These are phyloP conservation scores for Zaprionus gabonicus DNA, from an alignment of 1,140 invertebrate genomes.

Conservation along the genomic window DNA sequence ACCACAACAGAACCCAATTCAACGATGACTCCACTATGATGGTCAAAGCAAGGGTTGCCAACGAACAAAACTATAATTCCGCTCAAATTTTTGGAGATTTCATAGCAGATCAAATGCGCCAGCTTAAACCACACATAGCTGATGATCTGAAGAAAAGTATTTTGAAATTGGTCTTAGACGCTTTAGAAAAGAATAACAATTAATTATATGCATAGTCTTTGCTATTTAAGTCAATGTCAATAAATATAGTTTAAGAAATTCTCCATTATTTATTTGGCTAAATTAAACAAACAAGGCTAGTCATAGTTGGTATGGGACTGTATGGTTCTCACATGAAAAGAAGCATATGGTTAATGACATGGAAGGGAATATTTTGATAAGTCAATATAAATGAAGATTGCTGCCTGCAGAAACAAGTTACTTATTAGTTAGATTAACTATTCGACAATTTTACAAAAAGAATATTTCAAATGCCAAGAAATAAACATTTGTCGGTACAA, in stretches of 20 bases:
- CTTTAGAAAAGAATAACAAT: slow-evolving; percentile 30
- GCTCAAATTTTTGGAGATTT: slow-evolving; percentile 46
- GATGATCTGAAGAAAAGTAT: slow-evolving; percentile 27
- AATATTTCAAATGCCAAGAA: not conserved
- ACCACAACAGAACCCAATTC: not conserved
- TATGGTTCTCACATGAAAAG: not conserved
- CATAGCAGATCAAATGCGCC: slow-evolving; percentile 37
- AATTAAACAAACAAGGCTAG: not conserved
- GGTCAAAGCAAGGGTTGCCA: not conserved
- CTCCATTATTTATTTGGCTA: not conserved
- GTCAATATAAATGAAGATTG: not conserved
- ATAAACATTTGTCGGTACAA: no score
- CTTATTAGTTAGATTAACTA: not conserved
- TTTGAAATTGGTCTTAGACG: slow-evolving; percentile 24
- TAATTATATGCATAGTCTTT: not conserved
- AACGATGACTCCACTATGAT: not conserved
- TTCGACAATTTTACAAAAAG: not conserved
- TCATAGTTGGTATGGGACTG: not conserved
- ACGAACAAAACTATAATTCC: slow-evolving; percentile 12
- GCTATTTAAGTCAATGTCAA: not conserved
- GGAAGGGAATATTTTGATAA: not conserved
- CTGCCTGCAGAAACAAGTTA: not conserved
- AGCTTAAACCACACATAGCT: slow-evolving; percentile 16
- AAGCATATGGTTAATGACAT: not conserved
- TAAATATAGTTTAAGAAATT: not conserved